Evolutionary conservation across 2,888 invertebrate species (phyloP).

Genomic region (Erynnis tages): DNA sequence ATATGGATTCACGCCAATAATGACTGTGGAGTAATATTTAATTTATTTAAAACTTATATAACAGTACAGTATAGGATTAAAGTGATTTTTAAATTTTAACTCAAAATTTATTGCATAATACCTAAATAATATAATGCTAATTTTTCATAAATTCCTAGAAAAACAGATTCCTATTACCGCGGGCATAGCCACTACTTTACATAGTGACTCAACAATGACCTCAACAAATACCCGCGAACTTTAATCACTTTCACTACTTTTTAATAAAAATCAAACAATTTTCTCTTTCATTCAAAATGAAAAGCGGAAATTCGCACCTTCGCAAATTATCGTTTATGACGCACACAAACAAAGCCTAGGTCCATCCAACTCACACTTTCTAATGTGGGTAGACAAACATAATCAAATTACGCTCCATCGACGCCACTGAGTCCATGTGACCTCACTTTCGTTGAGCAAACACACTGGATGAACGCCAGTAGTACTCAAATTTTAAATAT

Average conservation of each 20-base stretch:
- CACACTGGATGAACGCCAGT: constrained; percentile 30
- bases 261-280: constrained; percentile 4
- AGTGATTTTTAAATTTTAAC: no score
- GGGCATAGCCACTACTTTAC: no score
- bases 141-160: no score
- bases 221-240: no score
- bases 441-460: constrained; percentile 58
- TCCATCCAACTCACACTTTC: constrained; percentile 52
- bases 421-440: constrained; percentile 38
- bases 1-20: no score
- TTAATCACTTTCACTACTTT: constrained; percentile 8
- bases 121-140: no score
- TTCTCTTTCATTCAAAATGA: not conserved
- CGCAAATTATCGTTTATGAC: constrained; percentile 4
- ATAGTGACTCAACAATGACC: no score
- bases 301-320: constrained; percentile 30
- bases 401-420: constrained; percentile 54
- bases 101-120: no score
- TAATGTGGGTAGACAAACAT: constrained; percentile 48
- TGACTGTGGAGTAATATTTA: no score
- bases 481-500: not conserved
- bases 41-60: no score
- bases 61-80: no score
- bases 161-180: no score
- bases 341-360: not conserved